A percentile compares a stretch with the other conserved stretches of the same genome.
Conservation (phyloP, 2,888 invertebrate genomes). For the Laspeyria flexula region DNA sequence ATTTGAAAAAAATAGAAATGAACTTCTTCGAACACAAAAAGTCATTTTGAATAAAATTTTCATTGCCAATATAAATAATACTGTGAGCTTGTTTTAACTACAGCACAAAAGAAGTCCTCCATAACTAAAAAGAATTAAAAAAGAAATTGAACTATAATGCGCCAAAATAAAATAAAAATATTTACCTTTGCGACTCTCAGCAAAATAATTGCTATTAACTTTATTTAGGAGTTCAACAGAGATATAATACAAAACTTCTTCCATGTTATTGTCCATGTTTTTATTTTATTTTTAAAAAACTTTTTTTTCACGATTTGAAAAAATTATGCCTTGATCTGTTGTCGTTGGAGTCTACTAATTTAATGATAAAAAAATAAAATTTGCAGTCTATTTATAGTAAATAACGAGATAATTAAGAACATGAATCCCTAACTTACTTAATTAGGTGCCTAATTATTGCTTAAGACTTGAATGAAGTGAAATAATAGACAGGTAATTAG, state of each 20-base stretch:
- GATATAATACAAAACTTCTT: slow-evolving; percentile 15
- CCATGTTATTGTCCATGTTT: slow-evolving; percentile 18
- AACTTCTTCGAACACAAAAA: too few species aligned
- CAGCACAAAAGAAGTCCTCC: too few species aligned
- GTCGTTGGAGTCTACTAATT: not conserved
- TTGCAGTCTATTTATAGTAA: not conserved
- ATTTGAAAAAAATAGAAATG: not conserved
- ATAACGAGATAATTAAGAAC: not conserved
- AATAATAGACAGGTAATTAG: too few species aligned
- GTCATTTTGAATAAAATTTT: too few species aligned
- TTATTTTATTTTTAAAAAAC: not conserved
- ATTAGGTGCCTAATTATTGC: too few species aligned
- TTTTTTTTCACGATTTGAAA: not conserved
- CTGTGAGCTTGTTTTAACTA: too few species aligned
- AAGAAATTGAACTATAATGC: too few species aligned
- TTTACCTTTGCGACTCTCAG: slow-evolving; percentile 9
- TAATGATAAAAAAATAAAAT: not conserved
- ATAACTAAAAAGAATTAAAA: too few species aligned
- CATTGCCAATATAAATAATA: too few species aligned
- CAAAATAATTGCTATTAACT: slow-evolving; percentile 3
- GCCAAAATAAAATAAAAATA: too few species aligned
- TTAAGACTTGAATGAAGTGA: too few species aligned
- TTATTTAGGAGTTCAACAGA: slow-evolving; percentile 3
- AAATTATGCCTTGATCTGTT: not conserved
- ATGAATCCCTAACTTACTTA: too few species aligned